Evolutionary conservation across 1,140 invertebrate species (phyloP), one percentile per base, ranked within the genome.

Genomic region (Propsilocerus akamusi): DNA sequence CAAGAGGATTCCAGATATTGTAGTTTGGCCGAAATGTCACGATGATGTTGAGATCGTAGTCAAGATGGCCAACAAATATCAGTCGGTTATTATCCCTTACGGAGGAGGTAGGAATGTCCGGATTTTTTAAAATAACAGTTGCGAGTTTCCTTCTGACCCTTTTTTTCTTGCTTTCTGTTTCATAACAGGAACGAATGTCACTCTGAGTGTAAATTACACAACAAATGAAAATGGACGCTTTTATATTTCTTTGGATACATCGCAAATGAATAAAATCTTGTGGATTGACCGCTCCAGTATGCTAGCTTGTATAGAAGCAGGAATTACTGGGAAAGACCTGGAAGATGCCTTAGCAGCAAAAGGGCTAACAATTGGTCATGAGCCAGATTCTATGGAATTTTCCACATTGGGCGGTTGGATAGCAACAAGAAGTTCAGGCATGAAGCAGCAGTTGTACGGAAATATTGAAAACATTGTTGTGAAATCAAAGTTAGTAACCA

Each of bases 371-470:
- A 66, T 66, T 24, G 74, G 74, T 4, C 82, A 84, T 63, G 81
- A 85, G 60, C 81, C 81, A 7, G 82, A 84, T 62, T 82, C 79
- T 0, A 78, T 80, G 62, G 81, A 84, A 59, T 84, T 85, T 59
- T 72, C 69, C n/a, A 81, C 80, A 59, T 61, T 85, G 5, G 82
- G 81, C n/a, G 81, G 81, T 7, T 85, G 81, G 81, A 76, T 85
- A 17, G 78, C 81, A 0, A 85, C 81, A 2, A 60, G 80, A 58
- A 81, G 82, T 1, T 81, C 79, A n/a, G 81, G 81, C 12, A 85
- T 85, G 82, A 85, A 85, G 64, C 85, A 85, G 62, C 85, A 85
- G 61, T 71, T 74, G 28, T 85, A 83, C 59, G 81, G 81, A 28
- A 83, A 83, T 58, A 83, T 83, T 56, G 80, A 82, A 67, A 79